A percentile compares a stretch with the other conserved stretches of the same genome.
These are phyloP conservation scores for Lamprotornis superbus DNA, from an alignment of 2,113 vertebrate genomes.

Conservation along the genomic window DNA sequence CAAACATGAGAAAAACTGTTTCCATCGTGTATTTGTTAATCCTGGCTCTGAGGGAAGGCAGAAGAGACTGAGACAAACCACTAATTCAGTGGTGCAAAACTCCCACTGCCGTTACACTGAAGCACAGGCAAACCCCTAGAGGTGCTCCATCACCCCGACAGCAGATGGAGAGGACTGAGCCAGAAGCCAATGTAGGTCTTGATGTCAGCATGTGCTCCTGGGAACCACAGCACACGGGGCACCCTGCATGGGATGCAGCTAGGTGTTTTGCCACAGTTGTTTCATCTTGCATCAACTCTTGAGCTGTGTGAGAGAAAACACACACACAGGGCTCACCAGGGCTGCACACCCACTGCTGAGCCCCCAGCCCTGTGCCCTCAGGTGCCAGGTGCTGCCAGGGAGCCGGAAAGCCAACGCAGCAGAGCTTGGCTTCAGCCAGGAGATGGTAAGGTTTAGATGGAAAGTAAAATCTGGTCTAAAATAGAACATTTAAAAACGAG, in stretches of 20 bases:
- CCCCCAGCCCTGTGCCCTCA: background rate
- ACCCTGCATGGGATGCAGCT: background rate
- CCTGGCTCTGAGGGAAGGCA: too few relatives aligned
- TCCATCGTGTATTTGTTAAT: too few relatives aligned
- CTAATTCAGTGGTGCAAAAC: too few relatives aligned
- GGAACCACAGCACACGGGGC: fast-evolving
- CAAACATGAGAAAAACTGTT: too few relatives aligned
- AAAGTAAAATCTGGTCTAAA: background rate
- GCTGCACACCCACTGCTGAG: background rate
- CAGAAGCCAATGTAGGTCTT: background rate
- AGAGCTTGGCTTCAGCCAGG: background rate
- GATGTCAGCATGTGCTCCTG: background rate
- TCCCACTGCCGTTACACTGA: background rate
- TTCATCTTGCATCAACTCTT: background rate
- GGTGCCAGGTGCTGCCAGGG: background rate
- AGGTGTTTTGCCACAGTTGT: background rate
- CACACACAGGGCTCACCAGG: fast-evolving
- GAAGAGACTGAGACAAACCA: too few relatives aligned
- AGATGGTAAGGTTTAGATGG: background rate
- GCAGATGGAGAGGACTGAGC: background rate
- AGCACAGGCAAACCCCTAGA: background rate
- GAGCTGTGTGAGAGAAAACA: background rate
- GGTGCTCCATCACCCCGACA: background rate
- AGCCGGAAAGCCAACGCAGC: background rate
- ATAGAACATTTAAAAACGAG: background rate